A percentile compares a stretch with the other conserved stretches of the same genome.
phyloP scores from a whole-genome alignment of 2,797 vertebrate species.

The Pelobates cultripes region DNA sequence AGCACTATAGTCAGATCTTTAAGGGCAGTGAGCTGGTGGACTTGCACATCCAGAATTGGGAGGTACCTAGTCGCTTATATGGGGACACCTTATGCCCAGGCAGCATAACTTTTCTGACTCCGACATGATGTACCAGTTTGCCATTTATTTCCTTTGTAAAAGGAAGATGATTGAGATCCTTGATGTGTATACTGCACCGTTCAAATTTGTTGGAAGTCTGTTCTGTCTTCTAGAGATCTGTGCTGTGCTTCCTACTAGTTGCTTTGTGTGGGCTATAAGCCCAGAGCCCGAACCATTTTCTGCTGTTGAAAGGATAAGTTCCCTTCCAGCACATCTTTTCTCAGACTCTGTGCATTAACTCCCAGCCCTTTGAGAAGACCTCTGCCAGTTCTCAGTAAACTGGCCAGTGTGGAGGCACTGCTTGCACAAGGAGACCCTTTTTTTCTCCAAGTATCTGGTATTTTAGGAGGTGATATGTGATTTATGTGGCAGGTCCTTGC shows the following conservation, averaged over 20 bases:
- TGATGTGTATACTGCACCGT: slow-evolving; percentile 62
- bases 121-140: slow-evolving; percentile 84
- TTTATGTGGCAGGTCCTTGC: slow-evolving; percentile 81
- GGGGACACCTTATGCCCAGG: slow-evolving; percentile 77
- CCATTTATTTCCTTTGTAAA: slow-evolving; percentile 81
- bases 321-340: slow-evolving; percentile 60
- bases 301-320: slow-evolving; percentile 65
- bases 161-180: slow-evolving; percentile 79
- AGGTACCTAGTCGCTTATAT: slow-evolving; percentile 74
- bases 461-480: slow-evolving; percentile 87
- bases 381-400: slow-evolving; percentile 72
- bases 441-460: slow-evolving; percentile 81
- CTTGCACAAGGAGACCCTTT: slow-evolving; percentile 80
- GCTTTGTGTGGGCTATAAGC: slow-evolving; percentile 73
- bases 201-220: slow-evolving; percentile 75
- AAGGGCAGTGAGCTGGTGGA: slow-evolving; percentile 82
- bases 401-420: slow-evolving; percentile 79
- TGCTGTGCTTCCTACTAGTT: slow-evolving; percentile 61
- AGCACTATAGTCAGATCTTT: slow-evolving; percentile 80
- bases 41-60: slow-evolving; percentile 84
- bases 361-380: not conserved
- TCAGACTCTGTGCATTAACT: slow-evolving; percentile 12
- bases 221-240: slow-evolving; percentile 76
- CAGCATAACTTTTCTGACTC: slow-evolving; percentile 84
- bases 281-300: slow-evolving; percentile 6